Percentiles rank a stretch among this genome's conserved stretches.
phyloP scores from a whole-genome alignment of 1,140 invertebrate genomes.

The Brachionus sp. region DNA sequence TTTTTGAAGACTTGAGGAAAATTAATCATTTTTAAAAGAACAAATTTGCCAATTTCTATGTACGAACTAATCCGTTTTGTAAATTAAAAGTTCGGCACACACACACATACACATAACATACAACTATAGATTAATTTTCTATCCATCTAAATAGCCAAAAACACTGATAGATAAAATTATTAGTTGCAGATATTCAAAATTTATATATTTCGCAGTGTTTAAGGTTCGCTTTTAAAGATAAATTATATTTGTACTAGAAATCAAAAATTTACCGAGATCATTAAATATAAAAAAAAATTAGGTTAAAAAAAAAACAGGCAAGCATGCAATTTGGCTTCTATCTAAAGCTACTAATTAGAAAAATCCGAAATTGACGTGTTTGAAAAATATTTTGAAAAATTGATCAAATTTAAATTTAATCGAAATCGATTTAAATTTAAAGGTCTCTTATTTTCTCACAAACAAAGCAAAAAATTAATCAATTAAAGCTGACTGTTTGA shows the following conservation, averaged over 20 bases:
- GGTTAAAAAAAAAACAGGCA: slow-evolving; percentile 7
- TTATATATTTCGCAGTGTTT: not conserved
- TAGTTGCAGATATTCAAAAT: not conserved
- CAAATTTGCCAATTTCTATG: not conserved
- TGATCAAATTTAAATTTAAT: not conserved
- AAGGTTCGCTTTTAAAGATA: not conserved
- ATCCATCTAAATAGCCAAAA: not conserved
- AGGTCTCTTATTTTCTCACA: not conserved
- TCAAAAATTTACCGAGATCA: slow-evolving; percentile 1
- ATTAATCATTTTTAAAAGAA: slow-evolving; percentile 1
- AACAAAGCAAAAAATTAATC: not conserved
- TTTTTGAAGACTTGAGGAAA: not conserved
- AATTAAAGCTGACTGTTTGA: not conserved
- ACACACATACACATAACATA: not conserved
- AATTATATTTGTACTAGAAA: not conserved
- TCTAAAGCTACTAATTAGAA: not conserved
- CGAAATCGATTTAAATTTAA: not conserved
- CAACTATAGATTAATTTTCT: not conserved
- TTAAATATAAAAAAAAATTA: not conserved
- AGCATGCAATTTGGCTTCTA: not conserved
- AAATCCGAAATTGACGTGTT: not conserved
- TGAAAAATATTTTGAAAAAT: not conserved
- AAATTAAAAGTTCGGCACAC: not conserved
- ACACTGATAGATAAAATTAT: not conserved
- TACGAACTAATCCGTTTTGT: not conserved